phyloP scores from a whole-genome alignment of 2,888 invertebrate genomes.

The Tuberolachnus salignus region DNA sequence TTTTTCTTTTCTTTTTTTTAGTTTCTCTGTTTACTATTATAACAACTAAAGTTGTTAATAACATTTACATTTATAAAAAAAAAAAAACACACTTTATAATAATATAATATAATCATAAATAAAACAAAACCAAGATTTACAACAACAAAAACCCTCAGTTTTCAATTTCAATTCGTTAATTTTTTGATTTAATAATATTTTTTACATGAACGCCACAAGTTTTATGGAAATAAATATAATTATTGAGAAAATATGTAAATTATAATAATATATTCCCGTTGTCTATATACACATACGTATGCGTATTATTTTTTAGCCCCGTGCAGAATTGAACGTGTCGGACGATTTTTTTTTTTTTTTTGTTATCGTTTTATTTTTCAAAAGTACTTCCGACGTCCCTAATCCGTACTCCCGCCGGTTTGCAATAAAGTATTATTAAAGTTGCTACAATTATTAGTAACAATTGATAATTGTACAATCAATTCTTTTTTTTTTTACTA shows the following conservation, averaged over 20 bases:
- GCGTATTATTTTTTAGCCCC: not conserved
- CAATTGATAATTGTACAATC: not conserved
- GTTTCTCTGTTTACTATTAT: too few relatives aligned
- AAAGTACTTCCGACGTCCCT: too few relatives aligned
- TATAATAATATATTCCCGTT: conserved; percentile 6
- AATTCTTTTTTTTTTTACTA: not conserved
- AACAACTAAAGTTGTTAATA: too few relatives aligned
- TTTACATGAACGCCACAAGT: conserved; percentile 11
- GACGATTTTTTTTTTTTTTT: not conserved
- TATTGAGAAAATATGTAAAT: conserved; percentile 14
- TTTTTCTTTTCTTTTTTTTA: not conserved
- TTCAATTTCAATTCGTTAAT: conserved; percentile 33
- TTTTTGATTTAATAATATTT: conserved; percentile 4
- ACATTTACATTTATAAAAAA: not conserved
- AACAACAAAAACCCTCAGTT: not conserved
- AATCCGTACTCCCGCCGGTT: not conserved
- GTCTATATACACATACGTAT: not conserved
- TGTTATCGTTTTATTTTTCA: not conserved
- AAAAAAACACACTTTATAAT: too few relatives aligned
- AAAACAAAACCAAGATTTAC: not conserved
- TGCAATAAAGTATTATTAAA: not conserved
- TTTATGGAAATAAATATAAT: conserved; percentile 9
- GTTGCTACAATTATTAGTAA: not conserved
- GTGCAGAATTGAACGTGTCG: not conserved
- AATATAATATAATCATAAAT: not conserved